phyloP scores from a whole-genome alignment of 1,140 invertebrate genomes.

The Vanessa tameamea region DNA sequence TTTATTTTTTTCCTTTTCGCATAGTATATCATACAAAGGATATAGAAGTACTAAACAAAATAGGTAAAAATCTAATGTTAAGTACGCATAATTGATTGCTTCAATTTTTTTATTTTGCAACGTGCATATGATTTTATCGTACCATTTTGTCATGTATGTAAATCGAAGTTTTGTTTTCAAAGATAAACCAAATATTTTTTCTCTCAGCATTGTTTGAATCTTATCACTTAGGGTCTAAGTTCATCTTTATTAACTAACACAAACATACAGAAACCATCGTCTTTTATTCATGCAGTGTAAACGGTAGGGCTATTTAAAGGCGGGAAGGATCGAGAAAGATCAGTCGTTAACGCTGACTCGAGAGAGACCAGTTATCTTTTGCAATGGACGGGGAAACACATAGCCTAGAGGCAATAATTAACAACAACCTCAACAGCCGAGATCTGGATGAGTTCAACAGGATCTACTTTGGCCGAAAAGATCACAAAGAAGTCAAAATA shows the following conservation, averaged over 20 bases:
- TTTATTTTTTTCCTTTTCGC: no score
- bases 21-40: no score
- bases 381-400: constrained; percentile 69
- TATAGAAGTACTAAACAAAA: no score
- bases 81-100: background rate
- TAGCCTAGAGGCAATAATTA: constrained; percentile 69
- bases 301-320: constrained; percentile 58
- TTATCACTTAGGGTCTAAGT: constrained; percentile 66
- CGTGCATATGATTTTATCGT: constrained; percentile 23
- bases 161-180: constrained; percentile 22
- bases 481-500: constrained; percentile 61
- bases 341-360: constrained; percentile 42
- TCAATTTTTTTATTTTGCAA: background rate
- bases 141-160: constrained; percentile 13
- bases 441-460: constrained; percentile 88
- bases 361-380: constrained; percentile 34
- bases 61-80: background rate
- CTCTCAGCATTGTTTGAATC: constrained; percentile 49
- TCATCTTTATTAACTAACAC: constrained; percentile 52
- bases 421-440: constrained; percentile 77
- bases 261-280: constrained; percentile 48
- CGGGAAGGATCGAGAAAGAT: constrained; percentile 42
- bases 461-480: constrained; percentile 87
- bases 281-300: constrained; percentile 50
- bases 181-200: constrained; percentile 61